Percentiles rank a stretch among this genome's conserved stretches.
These are phyloP conservation scores for Platycercus adscitus DNA, from an alignment of 2,113 vertebrate genomes.

Conservation along the genomic window DNA sequence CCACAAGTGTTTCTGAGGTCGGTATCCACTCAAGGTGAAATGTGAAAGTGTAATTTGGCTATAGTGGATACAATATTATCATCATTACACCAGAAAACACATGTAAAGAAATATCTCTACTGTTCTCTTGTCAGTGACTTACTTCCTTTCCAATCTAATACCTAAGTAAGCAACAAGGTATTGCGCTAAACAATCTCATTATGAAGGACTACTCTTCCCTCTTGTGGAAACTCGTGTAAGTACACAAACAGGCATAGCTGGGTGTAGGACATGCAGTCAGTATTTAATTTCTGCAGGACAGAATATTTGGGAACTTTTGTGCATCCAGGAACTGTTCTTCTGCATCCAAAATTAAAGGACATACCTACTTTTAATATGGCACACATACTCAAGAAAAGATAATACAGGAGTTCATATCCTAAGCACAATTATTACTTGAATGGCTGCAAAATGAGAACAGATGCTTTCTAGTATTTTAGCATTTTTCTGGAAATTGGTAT, in stretches of 20 bases:
- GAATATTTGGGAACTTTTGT: background rate
- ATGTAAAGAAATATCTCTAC: background rate
- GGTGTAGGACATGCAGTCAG: too few species aligned
- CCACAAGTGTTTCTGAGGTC: background rate
- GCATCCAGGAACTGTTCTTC: background rate
- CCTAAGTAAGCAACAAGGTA: background rate
- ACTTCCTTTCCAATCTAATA: background rate
- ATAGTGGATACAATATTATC: background rate
- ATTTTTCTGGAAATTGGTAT: background rate
- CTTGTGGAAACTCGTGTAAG: slow-evolving; percentile 67
- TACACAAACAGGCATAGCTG: background rate
- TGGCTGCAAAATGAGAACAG: background rate
- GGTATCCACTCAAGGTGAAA: background rate
- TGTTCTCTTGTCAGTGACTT: background rate
- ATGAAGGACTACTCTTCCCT: slow-evolving; percentile 67
- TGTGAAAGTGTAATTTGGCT: background rate
- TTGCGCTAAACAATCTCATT: background rate
- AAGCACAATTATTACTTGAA: background rate
- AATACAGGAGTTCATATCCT: background rate
- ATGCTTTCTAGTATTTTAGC: background rate
- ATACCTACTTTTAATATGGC: background rate
- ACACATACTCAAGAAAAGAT: background rate
- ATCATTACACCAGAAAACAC: background rate
- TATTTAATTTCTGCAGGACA: background rate
- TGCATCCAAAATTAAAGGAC: background rate